These are phyloP conservation scores for Leptopilina syphax DNA, from an alignment of 2,888 invertebrate species.

Conservation along the genomic window DNA sequence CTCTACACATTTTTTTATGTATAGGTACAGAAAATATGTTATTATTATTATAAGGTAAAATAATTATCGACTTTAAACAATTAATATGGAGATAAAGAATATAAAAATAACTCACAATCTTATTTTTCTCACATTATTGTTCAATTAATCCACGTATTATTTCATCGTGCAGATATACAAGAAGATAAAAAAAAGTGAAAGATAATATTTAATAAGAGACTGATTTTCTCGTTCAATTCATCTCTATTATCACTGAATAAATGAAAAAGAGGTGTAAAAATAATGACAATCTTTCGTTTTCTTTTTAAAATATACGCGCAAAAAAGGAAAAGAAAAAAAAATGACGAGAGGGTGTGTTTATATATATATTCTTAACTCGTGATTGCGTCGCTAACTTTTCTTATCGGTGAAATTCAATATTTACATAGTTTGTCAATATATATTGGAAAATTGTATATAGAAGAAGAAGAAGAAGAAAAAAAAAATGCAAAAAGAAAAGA, in stretches of 20 bases:
- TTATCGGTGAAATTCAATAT: conserved; percentile 23
- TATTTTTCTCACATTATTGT: neutral
- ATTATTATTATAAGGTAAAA: no score
- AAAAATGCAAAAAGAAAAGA: neutral
- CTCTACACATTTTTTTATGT: no score
- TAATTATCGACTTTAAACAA: no score
- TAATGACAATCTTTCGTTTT: conserved; percentile 5
- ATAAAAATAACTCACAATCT: neutral
- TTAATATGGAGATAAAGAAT: no score
- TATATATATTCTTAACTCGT: neutral
- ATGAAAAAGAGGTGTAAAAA: conserved; percentile 6
- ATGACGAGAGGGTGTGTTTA: conserved; percentile 13
- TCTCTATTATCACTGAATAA: conserved; percentile 2
- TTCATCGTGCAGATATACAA: neutral
- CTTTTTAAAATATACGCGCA: neutral
- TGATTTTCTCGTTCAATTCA: conserved; percentile 17
- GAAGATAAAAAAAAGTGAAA: neutral
- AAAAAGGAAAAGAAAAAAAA: neutral
- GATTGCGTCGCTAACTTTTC: conserved; percentile 13
- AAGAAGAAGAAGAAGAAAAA: neutral
- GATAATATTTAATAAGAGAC: conserved; percentile 22
- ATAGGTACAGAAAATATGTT: no score
- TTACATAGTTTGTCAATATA: conserved; percentile 20
- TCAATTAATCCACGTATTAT: conserved; percentile 5
- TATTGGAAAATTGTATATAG: neutral